Conservation (phyloP, 1,140 invertebrate species). For the Charaxes varanes region DNA sequence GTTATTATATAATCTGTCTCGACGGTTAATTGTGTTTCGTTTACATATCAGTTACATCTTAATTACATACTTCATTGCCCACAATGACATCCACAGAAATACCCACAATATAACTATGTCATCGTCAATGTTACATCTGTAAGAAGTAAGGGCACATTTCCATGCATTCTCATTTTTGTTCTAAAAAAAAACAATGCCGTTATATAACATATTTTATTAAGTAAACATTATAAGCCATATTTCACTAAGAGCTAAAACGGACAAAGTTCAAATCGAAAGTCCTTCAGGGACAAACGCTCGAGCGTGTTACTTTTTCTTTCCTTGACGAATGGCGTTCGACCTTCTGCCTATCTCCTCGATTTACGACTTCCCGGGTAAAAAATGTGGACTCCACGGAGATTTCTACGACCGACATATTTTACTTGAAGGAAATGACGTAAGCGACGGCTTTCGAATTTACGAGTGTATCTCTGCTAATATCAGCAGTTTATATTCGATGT, state of each 20-base stretch:
- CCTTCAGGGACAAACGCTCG: conserved; percentile 10
- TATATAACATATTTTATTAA: too few relatives aligned
- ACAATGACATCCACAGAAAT: too few relatives aligned
- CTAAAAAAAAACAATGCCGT: too few relatives aligned
- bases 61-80: too few relatives aligned
- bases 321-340: conserved; percentile 19
- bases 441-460: conserved; percentile 30
- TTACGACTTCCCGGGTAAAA: conserved; percentile 26
- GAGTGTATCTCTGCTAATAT: conserved; percentile 13
- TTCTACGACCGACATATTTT: conserved; percentile 27
- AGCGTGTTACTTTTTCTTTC: conserved; percentile 8
- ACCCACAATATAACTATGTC: too few relatives aligned
- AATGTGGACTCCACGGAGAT: conserved; percentile 26
- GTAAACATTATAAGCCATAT: too few relatives aligned
- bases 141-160: too few relatives aligned
- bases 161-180: too few relatives aligned
- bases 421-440: conserved; percentile 25
- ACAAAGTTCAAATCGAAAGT: conserved; percentile 8
- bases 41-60: too few relatives aligned
- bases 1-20: too few relatives aligned
- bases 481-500: background rate
- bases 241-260: background rate
- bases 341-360: conserved; percentile 24
- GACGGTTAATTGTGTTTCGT: too few relatives aligned
- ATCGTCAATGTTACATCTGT: too few relatives aligned